Percentiles rank a stretch among this genome's conserved stretches.
Conservation (phyloP, 2,888 invertebrate species). For the Acleris sparsana region DNA sequence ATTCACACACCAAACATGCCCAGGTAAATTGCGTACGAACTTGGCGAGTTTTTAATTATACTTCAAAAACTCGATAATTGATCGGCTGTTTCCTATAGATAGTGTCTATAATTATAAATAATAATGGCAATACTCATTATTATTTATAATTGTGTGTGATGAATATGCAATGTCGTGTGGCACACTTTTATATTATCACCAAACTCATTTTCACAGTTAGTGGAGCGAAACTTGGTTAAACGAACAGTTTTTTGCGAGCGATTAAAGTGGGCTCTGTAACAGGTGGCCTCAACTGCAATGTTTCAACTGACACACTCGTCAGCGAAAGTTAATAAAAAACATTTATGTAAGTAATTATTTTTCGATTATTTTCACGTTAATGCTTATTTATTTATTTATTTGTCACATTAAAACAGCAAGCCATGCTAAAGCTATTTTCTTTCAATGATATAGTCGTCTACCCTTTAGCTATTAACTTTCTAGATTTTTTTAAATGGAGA, state of each 20-base stretch:
- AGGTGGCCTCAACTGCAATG: slow-evolving; percentile 6
- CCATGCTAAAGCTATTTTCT: too few species aligned
- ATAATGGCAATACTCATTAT: slow-evolving; percentile 11
- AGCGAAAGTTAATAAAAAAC: slow-evolving; percentile 46
- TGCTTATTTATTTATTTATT: slow-evolving; percentile 4
- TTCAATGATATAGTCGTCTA: too few species aligned
- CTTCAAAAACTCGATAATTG: slow-evolving; percentile 20
- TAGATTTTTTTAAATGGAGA: too few species aligned
- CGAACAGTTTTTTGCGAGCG: slow-evolving; percentile 41
- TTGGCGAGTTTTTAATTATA: slow-evolving; percentile 36
- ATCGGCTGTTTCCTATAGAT: slow-evolving; percentile 1
- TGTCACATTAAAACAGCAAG: neutral
- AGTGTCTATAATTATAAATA: too few species aligned
- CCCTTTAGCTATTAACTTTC: too few species aligned
- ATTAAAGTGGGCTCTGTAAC: slow-evolving; percentile 40
- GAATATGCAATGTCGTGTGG: slow-evolving; percentile 17
- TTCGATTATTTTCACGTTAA: slow-evolving; percentile 12
- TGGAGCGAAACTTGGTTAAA: slow-evolving; percentile 46
- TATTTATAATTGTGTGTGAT: slow-evolving; percentile 4
- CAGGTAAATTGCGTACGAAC: slow-evolving; percentile 32
- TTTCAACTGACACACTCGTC: slow-evolving; percentile 41
- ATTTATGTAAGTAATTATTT: slow-evolving; percentile 4
- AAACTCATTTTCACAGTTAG: slow-evolving; percentile 41
- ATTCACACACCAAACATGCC: slow-evolving; percentile 59
- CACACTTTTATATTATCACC: slow-evolving; percentile 30